Evolutionary conservation across 2,888 invertebrate genomes (phyloP).

Genomic region (Cactoblastis cactorum): DNA sequence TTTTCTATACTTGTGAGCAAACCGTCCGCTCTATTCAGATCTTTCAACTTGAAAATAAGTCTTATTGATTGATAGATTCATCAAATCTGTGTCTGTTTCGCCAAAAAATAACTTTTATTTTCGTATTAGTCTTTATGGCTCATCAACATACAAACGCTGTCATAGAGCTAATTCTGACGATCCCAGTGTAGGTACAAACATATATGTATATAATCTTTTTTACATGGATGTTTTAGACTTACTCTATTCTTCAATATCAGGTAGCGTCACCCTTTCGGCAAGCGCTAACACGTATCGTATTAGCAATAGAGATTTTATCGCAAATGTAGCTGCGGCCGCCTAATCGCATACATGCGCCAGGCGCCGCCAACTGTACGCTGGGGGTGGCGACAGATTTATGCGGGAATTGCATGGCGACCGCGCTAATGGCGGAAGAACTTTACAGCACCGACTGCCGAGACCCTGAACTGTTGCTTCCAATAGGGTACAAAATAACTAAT

Average conservation of each 20-base stretch:
- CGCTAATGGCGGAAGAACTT: slow-evolving; percentile 55
- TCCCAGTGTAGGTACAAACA: slow-evolving; percentile 7
- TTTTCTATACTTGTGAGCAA: slow-evolving; percentile 19
- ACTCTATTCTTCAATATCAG: background rate
- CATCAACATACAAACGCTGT: slow-evolving; percentile 2
- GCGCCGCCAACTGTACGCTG: slow-evolving; percentile 27
- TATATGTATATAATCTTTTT: background rate
- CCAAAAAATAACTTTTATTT: slow-evolving; percentile 3
- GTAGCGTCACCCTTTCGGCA: background rate
- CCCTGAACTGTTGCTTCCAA: slow-evolving; percentile 23
- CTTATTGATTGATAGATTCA: slow-evolving; percentile 18
- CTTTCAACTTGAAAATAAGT: background rate
- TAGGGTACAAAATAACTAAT: background rate
- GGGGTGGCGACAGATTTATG: slow-evolving; percentile 61
- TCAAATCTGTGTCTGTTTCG: slow-evolving; percentile 5
- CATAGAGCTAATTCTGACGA: background rate
- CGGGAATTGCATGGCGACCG: slow-evolving; percentile 53
- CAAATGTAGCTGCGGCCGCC: slow-evolving; percentile 35
- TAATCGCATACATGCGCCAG: slow-evolving; percentile 36
- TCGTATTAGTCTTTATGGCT: slow-evolving; percentile 6
- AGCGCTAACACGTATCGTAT: slow-evolving; percentile 14
- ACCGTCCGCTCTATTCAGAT: background rate
- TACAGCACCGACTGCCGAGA: slow-evolving; percentile 32
- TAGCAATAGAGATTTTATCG: slow-evolving; percentile 37
- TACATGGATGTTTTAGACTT: background rate